Base-by-base conservation (phyloP, 2,888 invertebrate genomes). In the Apantesis nais region DNA sequence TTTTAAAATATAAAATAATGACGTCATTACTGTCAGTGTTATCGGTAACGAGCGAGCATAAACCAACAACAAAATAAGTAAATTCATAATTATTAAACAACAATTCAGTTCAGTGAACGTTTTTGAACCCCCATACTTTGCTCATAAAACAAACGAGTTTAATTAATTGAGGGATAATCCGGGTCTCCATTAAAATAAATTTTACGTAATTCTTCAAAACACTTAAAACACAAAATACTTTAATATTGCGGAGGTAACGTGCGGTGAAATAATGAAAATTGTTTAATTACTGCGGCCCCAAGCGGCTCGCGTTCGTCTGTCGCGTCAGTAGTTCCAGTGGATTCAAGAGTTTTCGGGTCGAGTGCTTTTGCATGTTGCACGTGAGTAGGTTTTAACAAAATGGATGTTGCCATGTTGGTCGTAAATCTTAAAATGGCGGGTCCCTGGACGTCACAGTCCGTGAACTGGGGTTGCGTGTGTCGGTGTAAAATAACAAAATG, bases 281-380 rank as follows among this genome's bases (percentile, higher is more conserved):
- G 86, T 85, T 85, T 86, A 87, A 89, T 88, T 89, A 88, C 83
- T 67, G 73, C 31, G 75, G 73, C 80, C 84, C 85, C 81, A 63
- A 76, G 83, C 75, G 82, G 74, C 77, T 74, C 77, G 74, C 79
- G 75, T 82, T 82, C 81, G 79, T 76, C 78, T 82, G 81, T 83
- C 81, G 77, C 80, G 81, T 78, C 66, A 87, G 88, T 90, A 90
- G 89, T 90, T 89, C 83, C 79, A 78, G 83, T 83, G 85, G 84
- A 86, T 86, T 87, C 77, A 79, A 82, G 87, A 85, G 87, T 91
- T 90, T 91, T 88, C 85, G 85, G 85, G 85, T 78, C 86, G 90
- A 92, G 92, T 92, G 91, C 90, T 90, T 91, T 91, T 89, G 87
- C 90, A 87, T 91, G 91, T 91, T 87, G 85, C 88, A 86, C 85